phyloP scores from a whole-genome alignment of 2,888 invertebrate genomes.

The Acanthoscelides obtectus region DNA sequence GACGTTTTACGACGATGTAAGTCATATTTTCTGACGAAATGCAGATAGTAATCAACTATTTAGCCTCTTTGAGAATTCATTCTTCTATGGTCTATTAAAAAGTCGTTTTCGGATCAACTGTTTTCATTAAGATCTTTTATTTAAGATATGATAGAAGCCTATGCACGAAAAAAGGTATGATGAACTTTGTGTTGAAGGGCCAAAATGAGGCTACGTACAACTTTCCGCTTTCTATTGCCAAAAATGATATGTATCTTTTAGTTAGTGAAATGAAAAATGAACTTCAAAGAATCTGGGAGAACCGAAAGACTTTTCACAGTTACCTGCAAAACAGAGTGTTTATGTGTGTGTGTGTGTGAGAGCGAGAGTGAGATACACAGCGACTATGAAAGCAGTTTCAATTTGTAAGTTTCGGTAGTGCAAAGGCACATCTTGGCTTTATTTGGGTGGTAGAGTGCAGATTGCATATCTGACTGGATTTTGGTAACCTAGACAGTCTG shows the following conservation, averaged over 20 bases:
- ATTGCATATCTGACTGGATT: background rate
- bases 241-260: background rate
- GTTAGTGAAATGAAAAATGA: background rate
- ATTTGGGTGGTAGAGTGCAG: background rate
- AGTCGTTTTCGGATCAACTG: background rate
- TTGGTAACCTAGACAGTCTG: no score
- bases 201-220: background rate
- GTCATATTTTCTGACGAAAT: no score
- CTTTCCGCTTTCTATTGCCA: background rate
- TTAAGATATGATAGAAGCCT: background rate
- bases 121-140: background rate
- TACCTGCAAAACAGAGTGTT: no score
- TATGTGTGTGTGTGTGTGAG: no score
- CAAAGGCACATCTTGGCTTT: background rate
- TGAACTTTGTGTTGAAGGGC: background rate
- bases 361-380: background rate
- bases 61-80: background rate
- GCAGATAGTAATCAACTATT: background rate
- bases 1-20: no score
- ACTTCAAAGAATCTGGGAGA: background rate
- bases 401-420: background rate
- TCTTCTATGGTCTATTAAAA: no score
- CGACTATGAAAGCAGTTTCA: background rate
- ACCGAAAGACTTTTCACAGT: background rate
- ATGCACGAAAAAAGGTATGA: background rate